These are phyloP conservation scores for Ciona savignyi DNA, from an alignment of 23 tunicate species.

Conservation along the genomic window DNA sequence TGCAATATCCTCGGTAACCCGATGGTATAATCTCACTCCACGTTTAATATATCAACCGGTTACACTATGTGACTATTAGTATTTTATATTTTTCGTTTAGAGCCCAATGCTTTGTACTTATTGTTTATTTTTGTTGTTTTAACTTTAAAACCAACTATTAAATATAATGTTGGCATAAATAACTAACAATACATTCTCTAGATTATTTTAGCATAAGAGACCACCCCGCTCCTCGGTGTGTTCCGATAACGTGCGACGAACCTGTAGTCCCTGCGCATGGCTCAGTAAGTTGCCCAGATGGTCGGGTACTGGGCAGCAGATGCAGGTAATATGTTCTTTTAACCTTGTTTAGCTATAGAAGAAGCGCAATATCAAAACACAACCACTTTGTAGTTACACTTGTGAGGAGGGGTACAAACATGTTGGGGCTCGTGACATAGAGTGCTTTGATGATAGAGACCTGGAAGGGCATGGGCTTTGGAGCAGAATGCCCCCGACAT, in stretches of 20 bases:
- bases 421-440: conserved; percentile 6
- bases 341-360: too few species aligned
- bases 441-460: conserved; percentile 12
- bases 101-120: too few species aligned
- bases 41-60: too few species aligned
- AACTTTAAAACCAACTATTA: too few species aligned
- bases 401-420: conserved; percentile 31
- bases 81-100: too few species aligned
- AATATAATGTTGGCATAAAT: too few species aligned
- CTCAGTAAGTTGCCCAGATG: conserved; percentile 7
- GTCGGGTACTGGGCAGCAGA: not conserved
- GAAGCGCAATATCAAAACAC: too few species aligned
- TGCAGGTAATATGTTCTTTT: conserved; percentile 23
- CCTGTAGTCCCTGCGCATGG: conserved; percentile 5
- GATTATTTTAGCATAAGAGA: conserved; percentile 38
- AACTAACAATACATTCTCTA: too few species aligned
- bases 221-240: conserved; percentile 18
- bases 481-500: conserved; percentile 39
- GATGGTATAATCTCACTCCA: too few species aligned
- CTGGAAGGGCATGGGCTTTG: conserved; percentile 26
- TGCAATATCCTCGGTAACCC: too few species aligned
- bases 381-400: conserved; percentile 10
- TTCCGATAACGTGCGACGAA: conserved; percentile 8
- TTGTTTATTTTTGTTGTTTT: too few species aligned
- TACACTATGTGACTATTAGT: too few species aligned